phyloP scores from a whole-genome alignment of 2,888 invertebrate genomes.

The Eupsilia transversa region DNA sequence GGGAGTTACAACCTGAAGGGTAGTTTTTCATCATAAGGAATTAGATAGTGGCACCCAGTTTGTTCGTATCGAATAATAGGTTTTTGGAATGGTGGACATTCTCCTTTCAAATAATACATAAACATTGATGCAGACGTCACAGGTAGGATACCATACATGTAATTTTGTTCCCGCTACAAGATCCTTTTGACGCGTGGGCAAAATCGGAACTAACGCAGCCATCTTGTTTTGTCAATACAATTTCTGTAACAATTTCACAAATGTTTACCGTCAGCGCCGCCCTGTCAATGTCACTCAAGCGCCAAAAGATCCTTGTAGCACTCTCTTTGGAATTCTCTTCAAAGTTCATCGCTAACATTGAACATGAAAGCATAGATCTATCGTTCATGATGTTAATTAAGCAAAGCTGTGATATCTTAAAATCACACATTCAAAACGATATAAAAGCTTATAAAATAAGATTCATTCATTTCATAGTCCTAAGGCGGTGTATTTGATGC shows the following conservation, averaged over 20 bases:
- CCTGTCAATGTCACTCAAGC: too few species aligned
- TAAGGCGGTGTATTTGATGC: conserved; percentile 4
- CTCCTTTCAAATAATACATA: not conserved
- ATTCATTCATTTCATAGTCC: too few species aligned
- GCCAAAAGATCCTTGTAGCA: too few species aligned
- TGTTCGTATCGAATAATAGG: not conserved
- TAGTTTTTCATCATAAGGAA: not conserved
- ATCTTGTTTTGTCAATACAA: too few species aligned
- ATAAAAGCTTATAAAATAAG: not conserved
- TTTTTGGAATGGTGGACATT: not conserved
- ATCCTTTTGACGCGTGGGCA: not conserved
- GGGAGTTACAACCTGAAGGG: not conserved
- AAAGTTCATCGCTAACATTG: not conserved
- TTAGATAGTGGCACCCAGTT: not conserved
- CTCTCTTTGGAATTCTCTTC: too few species aligned
- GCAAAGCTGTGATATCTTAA: not conserved
- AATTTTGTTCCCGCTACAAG: too few species aligned
- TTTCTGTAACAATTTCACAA: too few species aligned
- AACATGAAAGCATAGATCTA: not conserved
- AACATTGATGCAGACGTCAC: not conserved
- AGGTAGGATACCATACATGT: too few species aligned
- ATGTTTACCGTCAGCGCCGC: too few species aligned
- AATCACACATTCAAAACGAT: not conserved
- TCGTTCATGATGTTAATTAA: not conserved
- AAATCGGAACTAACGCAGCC: too few species aligned